phyloP scores from a whole-genome alignment of 2,888 invertebrate species.

The Cataglyphis albicans region DNA sequence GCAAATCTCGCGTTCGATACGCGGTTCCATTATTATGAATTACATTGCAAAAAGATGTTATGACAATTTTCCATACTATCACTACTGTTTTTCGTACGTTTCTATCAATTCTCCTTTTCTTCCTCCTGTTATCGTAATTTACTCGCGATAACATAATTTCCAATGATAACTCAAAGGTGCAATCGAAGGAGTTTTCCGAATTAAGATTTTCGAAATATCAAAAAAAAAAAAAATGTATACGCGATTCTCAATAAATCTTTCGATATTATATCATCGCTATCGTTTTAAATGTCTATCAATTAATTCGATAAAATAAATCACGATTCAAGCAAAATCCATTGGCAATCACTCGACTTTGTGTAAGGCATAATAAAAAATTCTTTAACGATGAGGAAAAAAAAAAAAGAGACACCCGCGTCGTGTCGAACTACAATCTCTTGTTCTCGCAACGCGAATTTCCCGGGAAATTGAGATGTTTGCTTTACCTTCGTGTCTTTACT shows the following conservation, averaged over 20 bases:
- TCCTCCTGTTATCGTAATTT: constrained; percentile 10
- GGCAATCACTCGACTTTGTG: constrained; percentile 26
- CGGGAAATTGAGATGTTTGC: constrained; percentile 64
- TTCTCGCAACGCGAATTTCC: constrained; percentile 63
- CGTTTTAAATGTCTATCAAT: constrained; percentile 22
- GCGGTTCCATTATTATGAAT: constrained; percentile 74
- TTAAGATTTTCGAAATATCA: constrained; percentile 31
- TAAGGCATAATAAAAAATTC: constrained; percentile 41
- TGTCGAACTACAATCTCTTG: constrained; percentile 53
- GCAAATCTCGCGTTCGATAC: constrained; percentile 67
- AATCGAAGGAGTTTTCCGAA: constrained; percentile 21
- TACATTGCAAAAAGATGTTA: constrained; percentile 53
- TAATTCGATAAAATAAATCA: constrained; percentile 46
- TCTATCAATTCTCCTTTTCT: background rate
- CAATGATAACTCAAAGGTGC: background rate
- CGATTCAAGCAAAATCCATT: constrained; percentile 18
- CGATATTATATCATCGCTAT: constrained; percentile 23
- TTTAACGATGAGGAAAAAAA: constrained; percentile 50
- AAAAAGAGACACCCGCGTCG: constrained; percentile 50
- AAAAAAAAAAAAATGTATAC: constrained; percentile 32
- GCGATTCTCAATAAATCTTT: constrained; percentile 9
- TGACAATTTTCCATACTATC: constrained; percentile 3
- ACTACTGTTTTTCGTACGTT: background rate
- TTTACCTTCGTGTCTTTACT: constrained; percentile 46
- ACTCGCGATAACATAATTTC: constrained; percentile 28